Base-by-base conservation (phyloP, 2,797 vertebrate species). In the Typhlichthys eigenmanni region DNA sequence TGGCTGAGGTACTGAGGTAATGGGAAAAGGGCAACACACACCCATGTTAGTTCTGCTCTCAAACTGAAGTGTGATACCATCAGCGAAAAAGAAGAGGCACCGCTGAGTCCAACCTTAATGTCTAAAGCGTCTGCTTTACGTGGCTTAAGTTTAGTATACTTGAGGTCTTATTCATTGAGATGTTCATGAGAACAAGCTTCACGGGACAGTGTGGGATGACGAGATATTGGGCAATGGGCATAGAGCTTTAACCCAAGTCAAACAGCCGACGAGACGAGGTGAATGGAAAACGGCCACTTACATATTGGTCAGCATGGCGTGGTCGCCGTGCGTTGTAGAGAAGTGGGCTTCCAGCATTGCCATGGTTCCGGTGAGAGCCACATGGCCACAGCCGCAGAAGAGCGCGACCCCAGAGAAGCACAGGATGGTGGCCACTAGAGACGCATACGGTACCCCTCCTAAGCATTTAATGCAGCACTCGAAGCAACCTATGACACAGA, bases 391-490 rank as follows among this genome's bases (percentile, higher is more conserved):
- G 79, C 98, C 98, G 24, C 98, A 99, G 86, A 99, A 99, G 75
- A 99, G 88, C 6, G 98, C 96, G 0, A 99, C 96, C 13, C 98
- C 98, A 0, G 95, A 98, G 92, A 98, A 99, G 90, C 97, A 99
- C 75, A 99, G 92, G 90, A 99, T 97, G 43, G 98, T 99, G 72
- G 98, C 98, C 87, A 98, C 93, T 74, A 99, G 94, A 0, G 98
- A 99, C 24, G 98, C 96, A 2, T 99, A 99, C 49, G 98, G 98
- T 81, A 99, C 98, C 43, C 97, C 98, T 54, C 98, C 97, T 89
- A 99, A 91, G 92, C 98, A 99, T 88, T 97, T 98, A 90, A 99
- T 98, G 90, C 98, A 99, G 94, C 98, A 99, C 89, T 99, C 97
- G 69, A 98, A 97, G 90, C 97, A 99, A 92, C 98, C 98, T 99